Conservation (phyloP, 2,113 vertebrate genomes). For the Plestiodon gilberti region DNA sequence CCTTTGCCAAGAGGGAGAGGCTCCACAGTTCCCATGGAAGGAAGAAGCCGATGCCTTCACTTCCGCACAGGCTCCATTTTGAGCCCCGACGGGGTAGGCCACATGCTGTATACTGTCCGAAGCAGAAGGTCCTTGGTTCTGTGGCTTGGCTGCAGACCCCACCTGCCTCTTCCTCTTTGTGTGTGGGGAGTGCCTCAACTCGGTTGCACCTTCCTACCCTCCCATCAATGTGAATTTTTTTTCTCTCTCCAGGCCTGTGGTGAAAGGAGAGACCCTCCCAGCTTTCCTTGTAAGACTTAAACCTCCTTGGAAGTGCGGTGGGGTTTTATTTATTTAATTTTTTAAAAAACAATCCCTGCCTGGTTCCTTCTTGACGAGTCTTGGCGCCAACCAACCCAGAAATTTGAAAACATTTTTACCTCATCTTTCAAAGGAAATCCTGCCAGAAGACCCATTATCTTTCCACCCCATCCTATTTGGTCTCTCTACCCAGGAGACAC, state of each 20-base stretch:
- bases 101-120: slow-evolving; percentile 36
- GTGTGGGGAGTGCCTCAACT: slow-evolving; percentile 19
- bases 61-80: slow-evolving; percentile 20
- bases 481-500: slow-evolving; percentile 47
- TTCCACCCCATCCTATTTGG: slow-evolving; percentile 21
- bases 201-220: slow-evolving; percentile 18
- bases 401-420: slow-evolving; percentile 56
- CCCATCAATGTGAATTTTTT: slow-evolving; percentile 48
- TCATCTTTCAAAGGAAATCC: slow-evolving; percentile 51
- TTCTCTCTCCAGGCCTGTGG: slow-evolving; percentile 24
- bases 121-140: slow-evolving; percentile 10
- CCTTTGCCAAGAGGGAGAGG: slow-evolving; percentile 67
- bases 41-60: slow-evolving; percentile 29
- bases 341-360: neutral
- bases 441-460: slow-evolving; percentile 22
- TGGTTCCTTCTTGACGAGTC: slow-evolving; percentile 6
- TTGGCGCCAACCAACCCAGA: slow-evolving; percentile 4
- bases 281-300: slow-evolving; percentile 16
- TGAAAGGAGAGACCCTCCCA: slow-evolving; percentile 25
- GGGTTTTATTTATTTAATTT: slow-evolving; percentile 22
- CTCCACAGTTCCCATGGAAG: neutral
- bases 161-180: slow-evolving; percentile 5
- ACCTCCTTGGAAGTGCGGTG: slow-evolving; percentile 3
- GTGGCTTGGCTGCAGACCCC: slow-evolving; percentile 9
- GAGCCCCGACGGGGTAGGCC: slow-evolving; percentile 20